Evolutionary conservation across 2,113 vertebrate genomes (phyloP).

Genomic region (Orientallactaga bullata): DNA sequence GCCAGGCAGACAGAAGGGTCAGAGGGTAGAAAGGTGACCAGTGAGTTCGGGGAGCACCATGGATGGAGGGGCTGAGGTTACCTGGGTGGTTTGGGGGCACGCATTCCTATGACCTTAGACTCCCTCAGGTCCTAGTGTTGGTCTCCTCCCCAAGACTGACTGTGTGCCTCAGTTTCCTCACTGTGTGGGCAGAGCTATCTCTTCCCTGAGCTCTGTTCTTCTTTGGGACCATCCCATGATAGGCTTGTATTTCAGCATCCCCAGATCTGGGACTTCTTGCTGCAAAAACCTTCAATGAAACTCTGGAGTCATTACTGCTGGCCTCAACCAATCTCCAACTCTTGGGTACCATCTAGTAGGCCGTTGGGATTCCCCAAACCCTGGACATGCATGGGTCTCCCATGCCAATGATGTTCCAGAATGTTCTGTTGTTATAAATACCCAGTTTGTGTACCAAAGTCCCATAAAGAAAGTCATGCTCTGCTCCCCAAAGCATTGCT

Average conservation of each 20-base stretch:
- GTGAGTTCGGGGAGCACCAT: background rate
- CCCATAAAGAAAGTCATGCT: background rate
- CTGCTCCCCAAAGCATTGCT: background rate
- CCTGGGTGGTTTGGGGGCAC: background rate
- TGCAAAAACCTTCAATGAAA: background rate
- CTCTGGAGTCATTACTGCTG: background rate
- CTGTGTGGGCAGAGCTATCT: background rate
- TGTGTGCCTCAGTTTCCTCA: background rate
- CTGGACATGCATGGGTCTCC: background rate
- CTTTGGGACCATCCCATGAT: no score
- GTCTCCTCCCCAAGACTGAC: background rate
- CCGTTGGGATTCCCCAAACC: background rate
- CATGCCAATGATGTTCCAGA: background rate
- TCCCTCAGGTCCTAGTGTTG: background rate
- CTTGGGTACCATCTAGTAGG: background rate
- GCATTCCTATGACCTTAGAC: background rate
- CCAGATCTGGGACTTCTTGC: background rate
- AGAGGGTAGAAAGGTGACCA: background rate
- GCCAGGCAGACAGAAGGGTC: background rate
- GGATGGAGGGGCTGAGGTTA: background rate
- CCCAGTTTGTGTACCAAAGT: background rate
- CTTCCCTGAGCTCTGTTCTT: accelerated
- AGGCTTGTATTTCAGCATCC: background rate
- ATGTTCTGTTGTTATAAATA: background rate
- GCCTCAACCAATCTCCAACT: background rate